Percentiles rank a stretch among this genome's conserved stretches.
These are phyloP conservation scores for Zaprionus capensis DNA, from an alignment of 1,140 invertebrate genomes.

Conservation along the genomic window DNA sequence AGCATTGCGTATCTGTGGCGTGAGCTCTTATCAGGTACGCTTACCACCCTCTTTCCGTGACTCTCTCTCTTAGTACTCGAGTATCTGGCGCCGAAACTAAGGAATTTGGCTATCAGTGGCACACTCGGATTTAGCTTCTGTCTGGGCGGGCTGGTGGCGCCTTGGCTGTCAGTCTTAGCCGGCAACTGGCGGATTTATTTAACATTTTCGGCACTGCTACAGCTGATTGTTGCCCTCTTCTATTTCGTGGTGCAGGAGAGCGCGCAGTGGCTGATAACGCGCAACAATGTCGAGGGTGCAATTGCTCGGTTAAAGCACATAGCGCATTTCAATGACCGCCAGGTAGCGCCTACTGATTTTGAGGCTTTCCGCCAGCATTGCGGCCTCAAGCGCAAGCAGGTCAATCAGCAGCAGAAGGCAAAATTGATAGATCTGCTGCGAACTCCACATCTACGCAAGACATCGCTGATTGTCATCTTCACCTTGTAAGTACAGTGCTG, in stretches of 20 bases:
- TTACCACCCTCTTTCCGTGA: background rate
- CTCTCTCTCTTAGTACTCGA: constrained; percentile 85
- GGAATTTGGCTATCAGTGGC: constrained; percentile 86
- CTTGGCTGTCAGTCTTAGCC: constrained; percentile 85
- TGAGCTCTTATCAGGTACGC: constrained; percentile 27
- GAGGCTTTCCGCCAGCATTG: constrained; percentile 82
- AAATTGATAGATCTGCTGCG: constrained; percentile 54
- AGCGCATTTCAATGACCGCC: constrained; percentile 85
- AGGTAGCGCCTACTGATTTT: constrained; percentile 81
- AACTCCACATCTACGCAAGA: constrained; percentile 55
- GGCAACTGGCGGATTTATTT: constrained; percentile 86
- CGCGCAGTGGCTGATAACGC: constrained; percentile 87
- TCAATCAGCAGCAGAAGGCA: constrained; percentile 58
- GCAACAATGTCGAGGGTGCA: constrained; percentile 85
- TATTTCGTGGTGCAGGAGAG: constrained; percentile 86
- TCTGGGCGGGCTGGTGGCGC: constrained; percentile 85
- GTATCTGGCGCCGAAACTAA: constrained; percentile 85
- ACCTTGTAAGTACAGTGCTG: constrained; percentile 53
- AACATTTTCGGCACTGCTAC: constrained; percentile 84
- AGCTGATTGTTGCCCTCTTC: constrained; percentile 84
- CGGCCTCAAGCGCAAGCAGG: constrained; percentile 52
- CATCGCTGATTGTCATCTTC: constrained; percentile 51
- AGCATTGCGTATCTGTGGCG: constrained; percentile 57
- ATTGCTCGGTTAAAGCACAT: constrained; percentile 85
- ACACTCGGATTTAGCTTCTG: constrained; percentile 86